These are phyloP conservation scores for Lacerta agilis DNA, from an alignment of 2,797 vertebrate genomes.

Conservation along the genomic window DNA sequence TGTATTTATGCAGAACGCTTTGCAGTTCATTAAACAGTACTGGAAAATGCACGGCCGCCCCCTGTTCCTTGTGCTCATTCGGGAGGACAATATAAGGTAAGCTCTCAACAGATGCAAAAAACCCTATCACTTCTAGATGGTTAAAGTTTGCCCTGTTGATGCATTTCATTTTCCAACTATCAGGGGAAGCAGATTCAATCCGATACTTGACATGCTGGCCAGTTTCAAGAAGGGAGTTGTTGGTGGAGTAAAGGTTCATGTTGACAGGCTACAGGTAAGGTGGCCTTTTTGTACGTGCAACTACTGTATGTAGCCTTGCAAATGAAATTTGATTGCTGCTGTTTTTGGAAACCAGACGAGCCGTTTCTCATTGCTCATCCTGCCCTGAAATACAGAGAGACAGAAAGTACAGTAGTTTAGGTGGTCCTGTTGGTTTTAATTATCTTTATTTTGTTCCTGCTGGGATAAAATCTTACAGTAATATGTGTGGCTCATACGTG, in stretches of 20 bases:
- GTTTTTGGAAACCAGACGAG: neutral
- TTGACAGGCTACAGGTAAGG: conserved; percentile 94
- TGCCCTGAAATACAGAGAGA: neutral
- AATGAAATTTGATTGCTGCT: neutral
- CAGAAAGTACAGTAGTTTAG: neutral
- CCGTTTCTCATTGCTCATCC: too few relatives aligned
- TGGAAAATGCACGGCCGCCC: conserved; percentile 98
- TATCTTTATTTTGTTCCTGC: neutral
- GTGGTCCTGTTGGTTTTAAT: neutral
- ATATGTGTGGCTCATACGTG: neutral
- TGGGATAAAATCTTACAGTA: neutral
- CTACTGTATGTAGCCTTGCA: neutral
- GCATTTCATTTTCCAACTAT: conserved; percentile 34
- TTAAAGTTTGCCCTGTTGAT: conserved; percentile 18
- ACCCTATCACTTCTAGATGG: neutral
- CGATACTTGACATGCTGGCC: conserved; percentile 95
- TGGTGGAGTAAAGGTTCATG: conserved; percentile 96
- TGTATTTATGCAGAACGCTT: conserved; percentile 84
- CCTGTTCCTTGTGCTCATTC: conserved; percentile 94
- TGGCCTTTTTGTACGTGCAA: neutral
- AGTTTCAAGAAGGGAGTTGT: conserved; percentile 93
- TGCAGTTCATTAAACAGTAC: conserved; percentile 98
- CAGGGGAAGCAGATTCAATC: conserved; percentile 97
- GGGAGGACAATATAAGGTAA: conserved; percentile 98
- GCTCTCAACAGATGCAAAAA: neutral